These are phyloP conservation scores for Acleris holmiana DNA, from an alignment of 2,888 invertebrate genomes.

Conservation along the genomic window DNA sequence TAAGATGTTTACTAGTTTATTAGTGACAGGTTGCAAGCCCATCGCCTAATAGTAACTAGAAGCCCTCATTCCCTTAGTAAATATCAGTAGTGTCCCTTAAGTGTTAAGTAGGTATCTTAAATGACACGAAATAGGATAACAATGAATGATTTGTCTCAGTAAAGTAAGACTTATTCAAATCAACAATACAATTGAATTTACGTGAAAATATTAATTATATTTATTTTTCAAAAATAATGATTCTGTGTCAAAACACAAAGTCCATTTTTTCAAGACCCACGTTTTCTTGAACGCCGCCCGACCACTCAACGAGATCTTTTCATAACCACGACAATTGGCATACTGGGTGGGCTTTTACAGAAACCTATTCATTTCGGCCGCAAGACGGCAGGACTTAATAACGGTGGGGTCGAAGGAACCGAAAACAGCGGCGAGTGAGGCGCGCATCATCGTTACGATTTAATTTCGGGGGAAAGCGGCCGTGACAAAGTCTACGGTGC, in stretches of 20 bases:
- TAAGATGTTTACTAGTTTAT: too few species aligned
- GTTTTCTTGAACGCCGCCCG: constrained; percentile 52
- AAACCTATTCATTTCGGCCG: constrained; percentile 79
- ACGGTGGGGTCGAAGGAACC: constrained; percentile 60
- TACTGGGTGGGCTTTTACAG: constrained; percentile 70
- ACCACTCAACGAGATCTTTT: constrained; percentile 72
- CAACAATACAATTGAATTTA: too few species aligned
- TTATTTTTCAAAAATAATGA: constrained; percentile 3
- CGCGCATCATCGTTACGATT: constrained; percentile 81
- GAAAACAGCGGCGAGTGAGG: constrained; percentile 69
- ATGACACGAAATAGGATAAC: too few species aligned
- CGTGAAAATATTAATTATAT: not conserved
- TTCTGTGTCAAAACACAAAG: constrained; percentile 41
- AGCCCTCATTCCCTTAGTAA: too few species aligned
- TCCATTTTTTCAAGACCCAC: constrained; percentile 43
- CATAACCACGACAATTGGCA: constrained; percentile 76
- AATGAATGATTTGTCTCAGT: too few species aligned
- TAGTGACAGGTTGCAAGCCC: too few species aligned
- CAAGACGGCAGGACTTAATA: constrained; percentile 77
- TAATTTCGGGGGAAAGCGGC: constrained; percentile 79
- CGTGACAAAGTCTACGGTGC: constrained; percentile 77
- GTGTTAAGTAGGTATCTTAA: too few species aligned
- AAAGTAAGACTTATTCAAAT: too few species aligned
- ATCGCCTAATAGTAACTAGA: too few species aligned
- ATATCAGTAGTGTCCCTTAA: too few species aligned